Conservation (phyloP, 2,113 vertebrate genomes). For the Beaufortia kweichowensis region DNA sequence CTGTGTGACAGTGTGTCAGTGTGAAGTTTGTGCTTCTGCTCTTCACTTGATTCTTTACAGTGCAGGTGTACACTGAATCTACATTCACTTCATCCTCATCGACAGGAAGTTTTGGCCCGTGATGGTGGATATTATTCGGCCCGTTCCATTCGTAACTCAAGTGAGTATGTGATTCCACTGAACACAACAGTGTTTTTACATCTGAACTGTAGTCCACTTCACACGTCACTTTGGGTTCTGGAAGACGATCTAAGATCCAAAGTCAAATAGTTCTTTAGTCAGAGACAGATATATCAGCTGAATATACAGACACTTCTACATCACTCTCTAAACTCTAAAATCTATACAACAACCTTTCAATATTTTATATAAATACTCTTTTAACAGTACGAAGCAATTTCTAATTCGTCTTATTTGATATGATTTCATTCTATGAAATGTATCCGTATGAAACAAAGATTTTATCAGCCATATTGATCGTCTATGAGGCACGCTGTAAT, state of each 20-base stretch:
- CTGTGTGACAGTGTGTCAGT: neutral
- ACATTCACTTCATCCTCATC: neutral
- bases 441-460: no score
- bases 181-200: neutral
- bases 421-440: no score
- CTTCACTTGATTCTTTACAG: conserved; percentile 5
- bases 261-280: neutral
- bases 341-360: no score
- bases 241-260: conserved; percentile 7
- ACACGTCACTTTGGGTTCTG: conserved; percentile 20
- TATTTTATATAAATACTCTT: no score
- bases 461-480: no score
- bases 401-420: no score
- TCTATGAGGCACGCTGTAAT: no score
- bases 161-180: neutral
- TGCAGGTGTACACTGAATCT: conserved; percentile 21
- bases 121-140: neutral
- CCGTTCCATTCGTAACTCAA: neutral
- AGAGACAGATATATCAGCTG: neutral
- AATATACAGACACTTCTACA: no score
- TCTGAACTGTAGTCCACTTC: neutral
- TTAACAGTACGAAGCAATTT: no score
- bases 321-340: no score
- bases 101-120: neutral
- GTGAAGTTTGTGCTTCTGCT: neutral